Conservation (phyloP, 1,140 invertebrate genomes). For the Halyomorpha halys region DNA sequence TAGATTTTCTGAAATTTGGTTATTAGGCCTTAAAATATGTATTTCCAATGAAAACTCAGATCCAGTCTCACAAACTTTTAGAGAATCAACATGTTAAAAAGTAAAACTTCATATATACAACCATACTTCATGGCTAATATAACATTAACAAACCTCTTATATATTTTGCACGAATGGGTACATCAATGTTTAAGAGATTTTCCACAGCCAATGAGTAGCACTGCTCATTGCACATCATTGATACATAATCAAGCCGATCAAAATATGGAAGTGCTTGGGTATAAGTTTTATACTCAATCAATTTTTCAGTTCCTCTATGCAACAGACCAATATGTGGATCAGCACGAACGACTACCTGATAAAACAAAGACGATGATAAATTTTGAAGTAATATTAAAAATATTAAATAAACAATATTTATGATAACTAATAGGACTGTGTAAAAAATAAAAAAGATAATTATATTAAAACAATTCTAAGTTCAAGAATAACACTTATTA, state of each 20-base stretch:
- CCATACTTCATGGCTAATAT: too few species aligned
- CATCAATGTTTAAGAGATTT: conserved; percentile 90
- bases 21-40: too few species aligned
- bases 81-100: too few species aligned
- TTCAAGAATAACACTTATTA: too few species aligned
- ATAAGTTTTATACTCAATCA: conserved; percentile 98
- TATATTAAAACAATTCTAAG: too few species aligned
- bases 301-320: conserved; percentile 92
- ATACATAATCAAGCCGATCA: conserved; percentile 97
- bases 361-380: too few species aligned
- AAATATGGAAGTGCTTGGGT: conserved; percentile 95
- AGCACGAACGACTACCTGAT: conserved; percentile 64
- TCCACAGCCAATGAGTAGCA: conserved; percentile 92
- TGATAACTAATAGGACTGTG: too few species aligned
- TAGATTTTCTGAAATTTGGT: too few species aligned
- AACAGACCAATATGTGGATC: conserved; percentile 97
- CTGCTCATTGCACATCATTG: conserved; percentile 99
- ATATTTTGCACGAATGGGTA: conserved; percentile 88
- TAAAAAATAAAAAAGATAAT: too few species aligned
- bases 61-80: too few species aligned
- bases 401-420: not conserved
- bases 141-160: conserved; percentile 89
- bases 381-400: not conserved
- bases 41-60: too few species aligned
- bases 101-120: too few species aligned